Evolutionary conservation across 2,113 vertebrate species (phyloP).

Genomic region (Etia nguti): DNA sequence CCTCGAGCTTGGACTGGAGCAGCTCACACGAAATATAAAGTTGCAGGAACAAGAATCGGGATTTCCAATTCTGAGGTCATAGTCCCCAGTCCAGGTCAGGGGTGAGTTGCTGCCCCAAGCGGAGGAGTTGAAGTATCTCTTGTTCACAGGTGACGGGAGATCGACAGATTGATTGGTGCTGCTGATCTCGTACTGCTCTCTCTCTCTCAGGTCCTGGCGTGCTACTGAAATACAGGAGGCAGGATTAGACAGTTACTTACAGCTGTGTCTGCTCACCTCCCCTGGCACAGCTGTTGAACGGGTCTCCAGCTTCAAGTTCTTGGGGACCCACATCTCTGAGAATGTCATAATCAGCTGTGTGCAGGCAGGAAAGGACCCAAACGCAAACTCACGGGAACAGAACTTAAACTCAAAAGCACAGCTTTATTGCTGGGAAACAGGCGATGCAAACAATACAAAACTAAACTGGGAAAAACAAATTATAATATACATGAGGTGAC

Average conservation of each 20-base stretch:
- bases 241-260: neutral
- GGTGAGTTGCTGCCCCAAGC: neutral
- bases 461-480: no score
- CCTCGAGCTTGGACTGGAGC: neutral
- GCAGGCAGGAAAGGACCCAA: no score
- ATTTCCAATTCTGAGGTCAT: neutral
- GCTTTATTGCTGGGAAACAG: no score
- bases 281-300: neutral
- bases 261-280: neutral
- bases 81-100: neutral
- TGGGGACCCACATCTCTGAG: neutral
- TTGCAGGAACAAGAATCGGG: neutral
- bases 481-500: no score
- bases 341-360: no score
- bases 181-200: neutral
- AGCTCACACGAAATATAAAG: neutral
- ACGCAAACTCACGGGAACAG: no score
- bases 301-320: neutral
- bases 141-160: neutral
- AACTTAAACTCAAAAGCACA: no score
- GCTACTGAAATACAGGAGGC: neutral
- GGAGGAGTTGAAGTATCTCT: neutral
- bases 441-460: no score
- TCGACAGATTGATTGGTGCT: neutral
- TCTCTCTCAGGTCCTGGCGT: neutral